Evolutionary conservation across 2,888 invertebrate species (phyloP).

Genomic region (Zonitis immaculata): DNA sequence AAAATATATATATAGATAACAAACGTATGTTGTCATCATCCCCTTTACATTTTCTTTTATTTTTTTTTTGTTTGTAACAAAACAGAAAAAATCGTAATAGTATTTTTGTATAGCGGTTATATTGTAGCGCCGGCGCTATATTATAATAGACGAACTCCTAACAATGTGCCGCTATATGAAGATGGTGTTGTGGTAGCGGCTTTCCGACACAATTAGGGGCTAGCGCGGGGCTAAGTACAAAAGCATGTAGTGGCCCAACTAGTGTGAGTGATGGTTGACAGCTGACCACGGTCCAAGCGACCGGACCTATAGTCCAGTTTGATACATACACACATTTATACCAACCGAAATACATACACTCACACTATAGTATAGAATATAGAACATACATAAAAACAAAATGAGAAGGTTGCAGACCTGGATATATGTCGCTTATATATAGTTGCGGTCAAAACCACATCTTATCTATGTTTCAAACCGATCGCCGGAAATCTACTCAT

Average conservation of each 20-base stretch:
- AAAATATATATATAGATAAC: not conserved
- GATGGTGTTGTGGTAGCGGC: slow-evolving; percentile 30
- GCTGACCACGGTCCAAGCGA: slow-evolving; percentile 46
- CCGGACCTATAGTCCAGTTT: slow-evolving; percentile 16
- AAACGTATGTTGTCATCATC: slow-evolving; percentile 9
- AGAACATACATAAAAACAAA: too few species aligned
- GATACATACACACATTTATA: not conserved
- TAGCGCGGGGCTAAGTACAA: slow-evolving; percentile 50
- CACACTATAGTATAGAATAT: too few species aligned
- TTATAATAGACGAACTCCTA: slow-evolving; percentile 15
- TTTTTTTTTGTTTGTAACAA: too few species aligned
- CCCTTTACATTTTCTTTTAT: too few species aligned
- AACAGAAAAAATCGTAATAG: slow-evolving; percentile 16
- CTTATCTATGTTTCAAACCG: not conserved
- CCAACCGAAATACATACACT: too few species aligned
- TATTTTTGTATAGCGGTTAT: slow-evolving; percentile 21
- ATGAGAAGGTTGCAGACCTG: slow-evolving; percentile 15
- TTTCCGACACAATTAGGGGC: slow-evolving; percentile 49
- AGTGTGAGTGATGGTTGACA: slow-evolving; percentile 50
- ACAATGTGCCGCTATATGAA: slow-evolving; percentile 32
- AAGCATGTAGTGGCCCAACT: slow-evolving; percentile 49
- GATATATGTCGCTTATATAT: not conserved
- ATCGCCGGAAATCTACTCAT: not conserved
- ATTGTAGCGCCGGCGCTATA: slow-evolving; percentile 21
- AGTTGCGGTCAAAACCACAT: not conserved